Evolutionary conservation across 1,140 invertebrate species (phyloP).

Genomic region (Drosophila lowei): DNA sequence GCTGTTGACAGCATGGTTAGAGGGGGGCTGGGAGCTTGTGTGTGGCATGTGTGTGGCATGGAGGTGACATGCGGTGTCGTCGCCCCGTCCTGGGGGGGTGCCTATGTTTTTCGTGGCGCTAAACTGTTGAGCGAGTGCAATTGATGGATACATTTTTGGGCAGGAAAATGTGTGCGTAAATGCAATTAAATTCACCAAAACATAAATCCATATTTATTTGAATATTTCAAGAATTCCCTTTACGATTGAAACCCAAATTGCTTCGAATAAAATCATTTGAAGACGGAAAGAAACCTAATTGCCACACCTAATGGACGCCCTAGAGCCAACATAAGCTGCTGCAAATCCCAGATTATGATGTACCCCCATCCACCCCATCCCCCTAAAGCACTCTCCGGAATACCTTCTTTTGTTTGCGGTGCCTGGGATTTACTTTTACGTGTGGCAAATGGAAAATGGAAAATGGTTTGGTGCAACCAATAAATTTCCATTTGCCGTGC

Average conservation of each 20-base stretch:
- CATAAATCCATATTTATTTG: too few species aligned
- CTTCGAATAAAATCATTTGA: too few species aligned
- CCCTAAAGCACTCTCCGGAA: conserved; percentile 11
- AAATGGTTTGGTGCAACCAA: conserved; percentile 39
- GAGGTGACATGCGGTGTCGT: conserved; percentile 2
- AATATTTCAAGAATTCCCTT: too few species aligned
- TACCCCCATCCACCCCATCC: too few species aligned
- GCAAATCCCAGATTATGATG: too few species aligned
- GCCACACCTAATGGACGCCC: too few species aligned
- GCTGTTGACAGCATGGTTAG: conserved; percentile 29
- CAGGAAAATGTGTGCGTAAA: too few species aligned
- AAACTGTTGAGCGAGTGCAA: conserved; percentile 3
- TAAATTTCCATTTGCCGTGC: conserved; percentile 73
- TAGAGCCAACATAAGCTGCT: too few species aligned
- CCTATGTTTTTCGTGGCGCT: conserved; percentile 11
- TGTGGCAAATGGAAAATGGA: conserved; percentile 15
- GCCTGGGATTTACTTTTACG: conserved; percentile 30
- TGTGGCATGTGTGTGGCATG: neutral
- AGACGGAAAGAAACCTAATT: too few species aligned
- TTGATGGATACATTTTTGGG: conserved; percentile 7
- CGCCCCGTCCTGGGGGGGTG: neutral
- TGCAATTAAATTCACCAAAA: too few species aligned
- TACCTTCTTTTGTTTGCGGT: conserved; percentile 10
- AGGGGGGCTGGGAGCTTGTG: conserved; percentile 4
- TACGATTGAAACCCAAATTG: too few species aligned